Base-by-base conservation (phyloP, 1,140 invertebrate species). In the Pissodes strobi region DNA sequence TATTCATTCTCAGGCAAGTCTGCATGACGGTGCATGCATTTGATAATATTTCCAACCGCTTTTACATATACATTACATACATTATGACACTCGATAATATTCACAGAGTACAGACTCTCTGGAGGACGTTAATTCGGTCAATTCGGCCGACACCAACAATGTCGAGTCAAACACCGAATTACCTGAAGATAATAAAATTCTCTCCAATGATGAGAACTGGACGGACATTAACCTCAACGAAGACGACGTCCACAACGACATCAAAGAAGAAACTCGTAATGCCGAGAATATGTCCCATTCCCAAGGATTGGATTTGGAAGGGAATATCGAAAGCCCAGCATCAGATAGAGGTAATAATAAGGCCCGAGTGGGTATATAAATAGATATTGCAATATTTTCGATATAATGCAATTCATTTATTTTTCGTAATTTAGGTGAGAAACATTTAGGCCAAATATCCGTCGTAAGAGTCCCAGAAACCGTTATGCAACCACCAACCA, bases 191-290 rank as follows among this genome's bases (percentile, higher is more conserved):
- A 89, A 90, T 66, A 87, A 84, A 86, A 82, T 74, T 72, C 80
- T 80, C 2, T 82, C 79, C 53, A 86, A 85, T 37, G 92, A 94
- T 72, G 91, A 93, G 71, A 92, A 90, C 59, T 95, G 92, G 92
- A 94, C 92, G 12, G 92, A 94, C 73, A 92, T 95, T 25, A 95
- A 94, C 79, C 79, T 95, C 23, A 94, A 95, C 73, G 92, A 93
- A 73, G 90, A 92, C 51, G 61, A 64, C 21, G 10, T 41, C n/a
- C 23, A 43, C 2, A 86, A 86, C 0, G 87, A 88, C 72, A 76
- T 84, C 30, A 85, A 86, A 69, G 87, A 89, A 74, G 87, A 89
- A 79, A 78, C 81, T 56, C 75, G 83, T 66, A 86, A 85, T 69
- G 80, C 85, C 17, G 82, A 85, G 63, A 85, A 86, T 67, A 82